Conservation (phyloP, 2,113 vertebrate genomes). For the Progne subis region DNA sequence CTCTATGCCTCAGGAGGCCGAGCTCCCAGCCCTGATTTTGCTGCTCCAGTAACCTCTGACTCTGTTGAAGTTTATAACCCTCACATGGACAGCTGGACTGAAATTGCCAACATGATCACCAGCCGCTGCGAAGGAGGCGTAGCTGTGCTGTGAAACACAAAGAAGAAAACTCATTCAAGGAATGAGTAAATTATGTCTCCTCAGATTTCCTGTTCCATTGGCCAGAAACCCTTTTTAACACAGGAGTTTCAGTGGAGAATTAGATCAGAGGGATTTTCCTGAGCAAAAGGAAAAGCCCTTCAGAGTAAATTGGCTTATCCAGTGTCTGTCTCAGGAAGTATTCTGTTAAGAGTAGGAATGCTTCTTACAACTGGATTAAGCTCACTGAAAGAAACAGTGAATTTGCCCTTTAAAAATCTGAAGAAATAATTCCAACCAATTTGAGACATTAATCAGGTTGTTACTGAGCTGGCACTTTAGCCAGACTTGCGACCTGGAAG, state of each 20-base stretch:
- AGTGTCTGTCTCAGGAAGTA: neutral
- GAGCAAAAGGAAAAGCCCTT: neutral
- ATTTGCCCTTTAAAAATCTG: neutral
- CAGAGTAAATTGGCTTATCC: slow-evolving; percentile 3
- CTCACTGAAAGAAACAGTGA: neutral
- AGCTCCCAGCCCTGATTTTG: slow-evolving; percentile 89
- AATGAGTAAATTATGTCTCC: slow-evolving; percentile 14
- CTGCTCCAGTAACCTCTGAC: slow-evolving; percentile 92
- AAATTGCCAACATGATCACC: slow-evolving; percentile 96
- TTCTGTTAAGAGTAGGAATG: neutral
- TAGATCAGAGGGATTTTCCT: neutral
- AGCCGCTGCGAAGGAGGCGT: slow-evolving; percentile 94
- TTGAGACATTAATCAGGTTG: neutral
- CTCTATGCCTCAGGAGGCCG: slow-evolving; percentile 91
- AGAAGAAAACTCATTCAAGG: neutral
- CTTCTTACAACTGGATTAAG: neutral
- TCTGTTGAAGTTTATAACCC: slow-evolving; percentile 97
- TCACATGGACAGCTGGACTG: slow-evolving; percentile 92
- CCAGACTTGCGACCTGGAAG: neutral
- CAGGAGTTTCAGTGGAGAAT: neutral
- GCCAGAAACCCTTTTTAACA: neutral
- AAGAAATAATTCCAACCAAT: neutral
- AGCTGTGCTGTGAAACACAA: slow-evolving; percentile 84
- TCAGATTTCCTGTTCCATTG: neutral
- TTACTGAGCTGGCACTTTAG: neutral